phyloP scores from a whole-genome alignment of 2,888 invertebrate species.

The Crioceris asparagi region DNA sequence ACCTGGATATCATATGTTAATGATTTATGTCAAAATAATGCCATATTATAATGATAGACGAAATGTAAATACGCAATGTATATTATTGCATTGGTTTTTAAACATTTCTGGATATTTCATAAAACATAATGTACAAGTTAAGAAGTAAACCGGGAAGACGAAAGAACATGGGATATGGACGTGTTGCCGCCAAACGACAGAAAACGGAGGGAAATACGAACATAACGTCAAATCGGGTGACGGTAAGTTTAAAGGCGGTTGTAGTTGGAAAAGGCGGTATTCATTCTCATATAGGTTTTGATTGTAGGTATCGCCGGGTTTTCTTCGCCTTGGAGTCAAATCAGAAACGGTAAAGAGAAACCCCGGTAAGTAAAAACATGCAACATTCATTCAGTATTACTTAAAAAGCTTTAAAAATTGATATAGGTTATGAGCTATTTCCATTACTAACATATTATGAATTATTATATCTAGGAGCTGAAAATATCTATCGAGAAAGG shows the following conservation, averaged over 20 bases:
- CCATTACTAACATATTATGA: too few species aligned
- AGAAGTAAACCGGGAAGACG: too few species aligned
- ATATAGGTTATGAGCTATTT: too few species aligned
- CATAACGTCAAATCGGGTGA: constrained; percentile 16
- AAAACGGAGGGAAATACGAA: constrained; percentile 20
- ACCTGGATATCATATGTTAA: too few species aligned
- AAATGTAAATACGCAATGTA: too few species aligned
- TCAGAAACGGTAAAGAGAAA: constrained; percentile 13
- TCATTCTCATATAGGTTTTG: constrained; percentile 3
- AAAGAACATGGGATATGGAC: too few species aligned
- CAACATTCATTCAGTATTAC: constrained; percentile 5
- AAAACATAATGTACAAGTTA: too few species aligned
- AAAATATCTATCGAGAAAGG: constrained; percentile 5
- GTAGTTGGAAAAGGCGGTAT: constrained; percentile 3
- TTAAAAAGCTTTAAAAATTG: too few species aligned
- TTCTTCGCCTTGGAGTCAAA: constrained; percentile 14
- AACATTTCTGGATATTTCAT: too few species aligned
- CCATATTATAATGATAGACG: too few species aligned
- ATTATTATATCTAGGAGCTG: constrained; percentile 7
- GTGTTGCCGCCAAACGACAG: constrained; percentile 6
- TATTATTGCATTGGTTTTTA: too few species aligned
- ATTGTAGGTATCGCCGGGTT: constrained; percentile 19
- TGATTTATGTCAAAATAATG: too few species aligned
- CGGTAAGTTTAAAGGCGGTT: constrained; percentile 13
- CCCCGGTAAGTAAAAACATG: constrained; percentile 11